Evolutionary conservation across 2,888 invertebrate genomes (phyloP).

Genomic region (Pyrgus malvae): DNA sequence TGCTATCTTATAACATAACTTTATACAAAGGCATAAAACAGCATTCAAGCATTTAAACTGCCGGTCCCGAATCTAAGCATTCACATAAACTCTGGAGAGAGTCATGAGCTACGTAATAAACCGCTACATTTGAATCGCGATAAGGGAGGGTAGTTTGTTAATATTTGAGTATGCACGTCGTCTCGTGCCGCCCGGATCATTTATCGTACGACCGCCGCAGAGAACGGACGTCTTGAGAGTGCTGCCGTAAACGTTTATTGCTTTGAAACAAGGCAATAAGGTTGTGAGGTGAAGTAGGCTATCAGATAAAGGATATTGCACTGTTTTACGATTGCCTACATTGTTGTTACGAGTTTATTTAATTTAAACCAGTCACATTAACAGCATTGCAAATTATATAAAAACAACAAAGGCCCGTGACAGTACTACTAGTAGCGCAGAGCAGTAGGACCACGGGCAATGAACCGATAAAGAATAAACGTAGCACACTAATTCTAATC

Average conservation of each 20-base stretch:
- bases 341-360: constrained; percentile 3
- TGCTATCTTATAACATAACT: not conserved
- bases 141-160: constrained; percentile 65
- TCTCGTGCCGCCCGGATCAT: constrained; percentile 53
- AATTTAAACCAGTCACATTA: not conserved
- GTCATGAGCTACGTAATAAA: constrained; percentile 46
- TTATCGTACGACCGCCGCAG: constrained; percentile 53
- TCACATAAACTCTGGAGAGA: constrained; percentile 27
- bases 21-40: not conserved
- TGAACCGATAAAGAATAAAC: no score
- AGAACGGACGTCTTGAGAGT: constrained; percentile 53
- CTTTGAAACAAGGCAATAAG: constrained; percentile 35
- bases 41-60: constrained; percentile 8
- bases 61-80: constrained; percentile 9
- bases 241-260: constrained; percentile 60
- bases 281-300: constrained; percentile 10
- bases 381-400: not conserved
- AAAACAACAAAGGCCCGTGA: not conserved
- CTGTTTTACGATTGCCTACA: constrained; percentile 9
- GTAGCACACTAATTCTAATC: no score
- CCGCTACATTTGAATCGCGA: constrained; percentile 42
- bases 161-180: constrained; percentile 70
- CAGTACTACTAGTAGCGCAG: not conserved
- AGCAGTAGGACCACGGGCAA: no score
- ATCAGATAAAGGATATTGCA: constrained; percentile 22